Evolutionary conservation across 2,797 vertebrate species (phyloP), one percentile per base, ranked within the genome.

Genomic region (Atherinosoma microstoma): DNA sequence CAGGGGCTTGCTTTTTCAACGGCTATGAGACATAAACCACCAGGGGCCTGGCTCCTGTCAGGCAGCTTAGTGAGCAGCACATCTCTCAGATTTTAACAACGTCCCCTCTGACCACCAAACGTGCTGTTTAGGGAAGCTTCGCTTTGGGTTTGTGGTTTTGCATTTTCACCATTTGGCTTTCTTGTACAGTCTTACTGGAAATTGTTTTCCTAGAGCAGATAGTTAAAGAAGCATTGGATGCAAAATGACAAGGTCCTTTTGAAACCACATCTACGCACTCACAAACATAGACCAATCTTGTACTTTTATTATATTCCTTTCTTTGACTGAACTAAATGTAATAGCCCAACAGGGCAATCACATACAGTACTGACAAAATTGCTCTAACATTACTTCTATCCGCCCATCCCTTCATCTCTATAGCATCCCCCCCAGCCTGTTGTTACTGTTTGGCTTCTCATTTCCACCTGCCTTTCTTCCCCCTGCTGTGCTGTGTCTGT

Each of bases 1-100:
- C 27, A 67, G 20, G 27, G 38, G 16, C 10, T 36, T 12, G 36
- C 75, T 80, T 80, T 87, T 73, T 72, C 69, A 74, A 85, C 80
- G 70, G 88, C 82, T 78, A 81, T 82, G 87, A 81, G 79, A 86
- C 74, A 67, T 62, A 78, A 84, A 65, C 87, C 90, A 68, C 84
- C 15, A 27, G 87, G 80, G 84, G 67, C 76, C 80, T 80, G 63
- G 77, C 84, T 91, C 82, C 90, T 89, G 90, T 93, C 90, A 90
- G 87, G 75, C 86, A 88, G 84, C 77, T 89, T 88, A 87, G 85
- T 77, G 84, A 89, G 85, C 80, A 78, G 88, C 88, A 82, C 77
- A 86, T 89, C 84, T 80, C 80, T 82, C 66, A 35, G 64, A 86
- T 92, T 93, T 90, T 91, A 91, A 92, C 85, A 84, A 91, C 38